Base-by-base conservation (phyloP, 2,888 invertebrate species). In the Cancer borealis region DNA sequence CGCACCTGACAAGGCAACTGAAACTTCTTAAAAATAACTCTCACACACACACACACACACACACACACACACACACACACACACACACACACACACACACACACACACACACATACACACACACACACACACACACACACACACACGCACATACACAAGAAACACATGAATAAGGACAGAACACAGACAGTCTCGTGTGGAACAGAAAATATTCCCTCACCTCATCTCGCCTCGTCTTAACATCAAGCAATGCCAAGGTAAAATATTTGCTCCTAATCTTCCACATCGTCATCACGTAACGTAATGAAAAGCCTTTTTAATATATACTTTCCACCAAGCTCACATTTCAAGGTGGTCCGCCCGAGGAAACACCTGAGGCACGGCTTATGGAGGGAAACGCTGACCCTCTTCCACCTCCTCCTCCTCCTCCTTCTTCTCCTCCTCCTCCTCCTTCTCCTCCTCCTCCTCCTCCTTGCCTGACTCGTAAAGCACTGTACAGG, bases 91-190 rank as follows among this genome's bases (percentile, higher is more conserved):
- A 21, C 60, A 87, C 87, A 30, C 87, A 87, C 87, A 87, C 87
- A 87, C 87, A 87, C 87, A 87, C 45, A 30, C 87, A 87, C 87
- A 87, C 45, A 45, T 17, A 87, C 87, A 87, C 87, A 87, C 87
- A 87, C 87, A 87, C 45, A 30, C 87, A 39, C 87, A 45, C 30
- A 30, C 30, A 39, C 45, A 87, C 87, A 87, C 39, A 45, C 45
- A 87, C 87, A 87, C 30, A 87, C 45, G 26, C 39, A 84, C 39
- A 26, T 26, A 30, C 14, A 54, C 54, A 54, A 54, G 14, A 54
- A 8, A 54, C 54, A 54, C 54, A 54, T 17, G 17, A 12, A 54
- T 17, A 54, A 12, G 17, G 14, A 54, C 54, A 54, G 14, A 54
- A 49, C 49, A 49, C 49, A 49, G 10, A 49, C 49, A 49, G 39